A percentile compares a stretch with the other conserved stretches of the same genome.
Evolutionary conservation across 2,888 invertebrate genomes (phyloP).

Genomic region (Heteromyza rotundicornis): DNA sequence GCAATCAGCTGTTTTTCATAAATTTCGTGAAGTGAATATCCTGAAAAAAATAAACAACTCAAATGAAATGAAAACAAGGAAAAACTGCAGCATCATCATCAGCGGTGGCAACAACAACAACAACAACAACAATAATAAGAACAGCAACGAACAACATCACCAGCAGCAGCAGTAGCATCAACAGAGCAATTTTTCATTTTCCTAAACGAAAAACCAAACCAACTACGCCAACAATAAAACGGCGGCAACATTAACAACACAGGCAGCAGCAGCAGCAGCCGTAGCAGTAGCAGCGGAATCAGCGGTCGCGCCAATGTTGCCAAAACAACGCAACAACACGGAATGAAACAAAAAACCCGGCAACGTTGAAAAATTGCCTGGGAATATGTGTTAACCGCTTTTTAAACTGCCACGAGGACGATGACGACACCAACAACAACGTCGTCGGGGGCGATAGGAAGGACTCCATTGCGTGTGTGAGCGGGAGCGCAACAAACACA

Average conservation of each 20-base stretch:
- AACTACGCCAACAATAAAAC: constrained; percentile 43
- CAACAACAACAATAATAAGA: constrained; percentile 14
- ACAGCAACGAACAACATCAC: too few species aligned
- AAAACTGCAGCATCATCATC: constrained; percentile 30
- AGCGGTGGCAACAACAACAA: constrained; percentile 32
- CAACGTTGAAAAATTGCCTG: constrained; percentile 56
- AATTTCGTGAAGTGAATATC: constrained; percentile 19
- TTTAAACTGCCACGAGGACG: constrained; percentile 57
- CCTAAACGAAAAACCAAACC: constrained; percentile 38
- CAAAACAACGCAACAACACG: constrained; percentile 22
- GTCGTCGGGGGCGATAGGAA: neutral
- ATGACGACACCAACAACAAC: constrained; percentile 1
- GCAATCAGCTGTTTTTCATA: constrained; percentile 33
- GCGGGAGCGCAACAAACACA: constrained; percentile 14
- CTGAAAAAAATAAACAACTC: neutral
- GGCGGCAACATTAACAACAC: constrained; percentile 25
- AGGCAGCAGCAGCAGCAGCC: constrained; percentile 6
- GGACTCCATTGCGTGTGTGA: neutral
- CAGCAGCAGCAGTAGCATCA: constrained; percentile 26
- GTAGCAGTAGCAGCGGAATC: constrained; percentile 7
- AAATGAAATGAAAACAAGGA: constrained; percentile 22
- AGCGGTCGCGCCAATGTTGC: constrained; percentile 26
- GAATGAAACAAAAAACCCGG: constrained; percentile 38
- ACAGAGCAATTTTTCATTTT: constrained; percentile 50
- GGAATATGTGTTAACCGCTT: constrained; percentile 62